Base-by-base conservation (phyloP, 2,113 vertebrate genomes). In the Aleadryas rufinucha region DNA sequence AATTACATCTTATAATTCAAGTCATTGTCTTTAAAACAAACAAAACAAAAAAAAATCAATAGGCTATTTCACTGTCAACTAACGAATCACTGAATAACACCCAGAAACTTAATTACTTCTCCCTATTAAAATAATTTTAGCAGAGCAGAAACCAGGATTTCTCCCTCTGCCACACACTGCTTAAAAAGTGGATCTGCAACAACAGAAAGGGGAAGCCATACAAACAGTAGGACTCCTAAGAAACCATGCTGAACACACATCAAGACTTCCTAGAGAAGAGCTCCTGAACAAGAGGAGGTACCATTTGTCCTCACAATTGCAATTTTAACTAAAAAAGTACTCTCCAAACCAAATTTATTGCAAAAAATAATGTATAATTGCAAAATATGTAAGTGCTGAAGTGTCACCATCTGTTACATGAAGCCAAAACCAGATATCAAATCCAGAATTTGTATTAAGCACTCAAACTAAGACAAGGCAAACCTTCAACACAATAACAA, bases 1-100 rank as follows among this genome's bases (percentile, higher is more conserved):
- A 91, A 94, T 87, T 76, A 65, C 56, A 65, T 41, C 57, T 91
- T 89, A 42, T 4, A 82, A 91, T 56, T 93, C 57, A 89, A 91
- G 27, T 65, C 53, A 82, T 15, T 33, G 28, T 70, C 83, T 76
- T 81, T 5, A 79, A 75, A 42, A 68, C 14, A 39, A 75, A 47
- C 4, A 6, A 27, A 23, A 19, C 68, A 44, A 57, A 41, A 39
- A 42, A 64, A 82, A 87, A 71, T 66, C 79, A 77, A 65, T 87
- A 84, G 56, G 44, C 37, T 76, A 81, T 87, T 91, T 93, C 49
- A 79, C 59, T 76, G 65, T 79, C 65, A 82, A 61, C 70, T 82
- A 89, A 70, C 21, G 1, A 57, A 91, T 68, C 33, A 69, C 41
- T 76, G 61, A 87, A 26, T 76, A 96, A 76, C 72, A 37, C 28